Base-by-base conservation (phyloP, 1,140 invertebrate species). In the Drosophila equinoxialis region DNA sequence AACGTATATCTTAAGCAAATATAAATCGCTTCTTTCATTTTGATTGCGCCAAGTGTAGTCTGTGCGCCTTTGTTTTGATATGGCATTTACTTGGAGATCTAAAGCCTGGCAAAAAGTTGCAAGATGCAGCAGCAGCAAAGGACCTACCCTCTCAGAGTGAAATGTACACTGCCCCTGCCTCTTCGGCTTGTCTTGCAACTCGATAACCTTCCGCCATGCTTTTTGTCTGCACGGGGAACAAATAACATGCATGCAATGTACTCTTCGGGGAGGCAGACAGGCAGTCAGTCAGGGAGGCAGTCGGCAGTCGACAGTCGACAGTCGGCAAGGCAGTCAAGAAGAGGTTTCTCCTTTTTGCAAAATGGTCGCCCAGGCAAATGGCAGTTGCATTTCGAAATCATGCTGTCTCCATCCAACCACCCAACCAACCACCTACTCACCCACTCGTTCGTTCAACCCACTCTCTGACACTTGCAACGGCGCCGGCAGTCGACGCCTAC, bases 201-300 rank as follows among this genome's bases (percentile, higher is more conserved):
- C 13, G 20, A 13, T 6, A 51, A 51, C 30, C 23, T 5, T 35
- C 45, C 17, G 65, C 42, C 55, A 68, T 71, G 75, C 74, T 76
- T 79, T 79, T 74, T 76, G 73, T 79, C 66, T 59, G 57, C 14
- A 59, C 66, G 76, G 84, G 74, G 77, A 71, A 76, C 83, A 89
- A 89, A 89, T 89, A 85, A 89, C 84, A 89, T 89, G 84, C 84
- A 89, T 89, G 84, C 84, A 89, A 89, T 60, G 58, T 68, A 60
- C 68, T 78, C 77, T 62, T 23, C 6, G 45, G 45, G 45, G 45
- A 48, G 45, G 45, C 45, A 48, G 45, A 14, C 37, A 13, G 37
- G 11, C 10, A 30, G 30, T 13, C 35, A 42, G 41, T 8, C 39
- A 4, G 39, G 11, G 13, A 41, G 13, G 39, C 39, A 4, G 41